These are phyloP conservation scores for Parnassius orleans DNA, from an alignment of 2,888 invertebrate genomes.

Conservation along the genomic window DNA sequence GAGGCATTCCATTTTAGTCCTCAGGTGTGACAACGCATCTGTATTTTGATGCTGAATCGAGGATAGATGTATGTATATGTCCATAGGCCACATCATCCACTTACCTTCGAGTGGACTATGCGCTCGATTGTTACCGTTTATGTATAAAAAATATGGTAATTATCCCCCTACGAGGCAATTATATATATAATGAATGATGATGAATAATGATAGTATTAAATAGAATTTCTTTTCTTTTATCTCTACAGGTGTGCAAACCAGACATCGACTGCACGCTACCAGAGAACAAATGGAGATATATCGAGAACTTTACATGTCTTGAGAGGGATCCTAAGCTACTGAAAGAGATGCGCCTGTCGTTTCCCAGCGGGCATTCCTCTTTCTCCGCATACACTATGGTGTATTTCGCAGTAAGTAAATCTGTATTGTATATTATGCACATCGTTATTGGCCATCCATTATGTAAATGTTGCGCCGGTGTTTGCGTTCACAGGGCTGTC, in stretches of 20 bases:
- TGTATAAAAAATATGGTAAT: too few species aligned
- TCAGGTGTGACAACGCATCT: too few species aligned
- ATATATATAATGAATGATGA: too few species aligned
- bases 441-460: conserved; percentile 13
- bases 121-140: too few species aligned
- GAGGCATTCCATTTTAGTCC: too few species aligned
- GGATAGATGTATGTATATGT: too few species aligned
- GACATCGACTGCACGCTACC: conserved; percentile 82
- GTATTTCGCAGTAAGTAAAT: conserved; percentile 88
- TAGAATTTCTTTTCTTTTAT: conserved; percentile 5
- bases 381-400: conserved; percentile 93
- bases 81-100: too few species aligned
- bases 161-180: too few species aligned
- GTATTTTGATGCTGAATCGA: too few species aligned
- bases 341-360: conserved; percentile 91
- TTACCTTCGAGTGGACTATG: too few species aligned
- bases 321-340: conserved; percentile 76
- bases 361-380: conserved; percentile 95
- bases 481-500: conserved; percentile 15
- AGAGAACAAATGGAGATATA: conserved; percentile 83
- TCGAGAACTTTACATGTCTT: conserved; percentile 85
- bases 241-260: conserved; percentile 88
- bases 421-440: conserved; percentile 11
- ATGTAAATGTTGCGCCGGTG: conserved; percentile 7
- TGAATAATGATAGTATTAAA: too few species aligned